Base-by-base conservation (phyloP, 2,113 vertebrate species). In the Trichomycterus rosablanca region DNA sequence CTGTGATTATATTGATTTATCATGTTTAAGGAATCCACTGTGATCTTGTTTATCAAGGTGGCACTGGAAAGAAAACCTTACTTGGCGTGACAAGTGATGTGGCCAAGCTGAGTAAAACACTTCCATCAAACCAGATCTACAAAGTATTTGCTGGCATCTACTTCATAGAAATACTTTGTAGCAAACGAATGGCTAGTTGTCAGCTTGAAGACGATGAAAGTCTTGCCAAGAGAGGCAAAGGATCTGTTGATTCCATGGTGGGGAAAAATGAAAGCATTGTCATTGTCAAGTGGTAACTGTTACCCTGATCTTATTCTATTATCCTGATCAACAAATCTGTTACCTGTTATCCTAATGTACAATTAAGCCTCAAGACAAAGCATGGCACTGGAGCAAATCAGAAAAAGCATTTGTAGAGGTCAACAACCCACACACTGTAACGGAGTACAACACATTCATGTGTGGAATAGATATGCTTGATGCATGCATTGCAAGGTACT, bases 311-410 rank as follows among this genome's bases (percentile, higher is more conserved):
- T n/a, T n/a, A n/a, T n/a, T n/a, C n/a, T n/a, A n/a, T n/a, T n/a
- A n/a, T n/a, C n/a, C n/a, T n/a, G 12, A n/a, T 45, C 40, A 59
- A 67, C 65, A 67, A 53, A 43, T 23, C 65, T 67, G 56, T 53
- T 52, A 60, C 56, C 24, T 67, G 9, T 67, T 56, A 34, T 67
- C 48, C 14, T 44, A 53, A 48, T 67, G 65, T 67, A 49, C 44
- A 59, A 42, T 18, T 58, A 44, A 50, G 22, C 67, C 59, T 40
- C 51, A 54, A 48, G 49, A 54, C 32, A 32, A 50, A 23, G 44
- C 18, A 9, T 11, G 2, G 22, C 15, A 24, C 24, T 70, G 59
- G 34, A 57, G 53, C 35, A 70, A 50, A 52, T 23, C 54, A 58
- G 22, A 58, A 32, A 50, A 37, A 20, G 54, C 37, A 20, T 55